Base-by-base conservation (phyloP, 64 coral and sea anemone species). In the Pachyseris speciosa region DNA sequence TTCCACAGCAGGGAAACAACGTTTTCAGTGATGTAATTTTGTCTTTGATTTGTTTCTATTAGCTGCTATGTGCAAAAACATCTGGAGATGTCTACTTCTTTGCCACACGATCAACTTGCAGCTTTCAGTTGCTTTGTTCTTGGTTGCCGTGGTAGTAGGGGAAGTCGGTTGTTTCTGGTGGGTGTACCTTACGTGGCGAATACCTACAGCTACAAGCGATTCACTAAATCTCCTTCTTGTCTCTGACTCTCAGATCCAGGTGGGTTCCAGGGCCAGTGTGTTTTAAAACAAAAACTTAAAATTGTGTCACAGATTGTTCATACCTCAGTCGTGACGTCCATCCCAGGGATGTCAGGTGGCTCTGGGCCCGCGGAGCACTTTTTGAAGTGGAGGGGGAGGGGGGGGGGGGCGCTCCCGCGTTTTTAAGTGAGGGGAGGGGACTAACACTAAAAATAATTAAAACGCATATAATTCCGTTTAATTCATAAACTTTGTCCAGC, bases 201-300 rank as follows among this genome's bases (percentile, higher is more conserved):
- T 81, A 12, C 77, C 77, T 24, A 2, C 10, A 9, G 2, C 51
- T 22, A 60, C 51, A 51, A 8, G 17, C 19, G 50, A 63, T 36
- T 81, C 77, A 37, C 26, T 81, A 40, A 63, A 63, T 53, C 36
- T 81, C 22, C 53, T 81, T 63, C 28, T 81, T 11, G 32, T 81
- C 77, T 37, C 77, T 61, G 77, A 81, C 53, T 81, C 77, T 34
- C 77, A 81, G 37, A 81, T 81, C 9, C 77, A 59, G 77, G 77
- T 81, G 53, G 17, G 16, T 1, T 31, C 31, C 0, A 7, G 17
- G 2, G 2, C 34, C 19, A 1, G 0, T 68, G 25, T n/a, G n/a
- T n/a, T n/a, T n/a, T n/a, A 64, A 9, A 9, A 67, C 27, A 67
- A 11, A 34, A 10, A 71, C 6, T 0, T 71, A 17, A 7, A 17